Evolutionary conservation across 2,797 vertebrate species (phyloP).

Genomic region (Hippoglossus hippoglossus): DNA sequence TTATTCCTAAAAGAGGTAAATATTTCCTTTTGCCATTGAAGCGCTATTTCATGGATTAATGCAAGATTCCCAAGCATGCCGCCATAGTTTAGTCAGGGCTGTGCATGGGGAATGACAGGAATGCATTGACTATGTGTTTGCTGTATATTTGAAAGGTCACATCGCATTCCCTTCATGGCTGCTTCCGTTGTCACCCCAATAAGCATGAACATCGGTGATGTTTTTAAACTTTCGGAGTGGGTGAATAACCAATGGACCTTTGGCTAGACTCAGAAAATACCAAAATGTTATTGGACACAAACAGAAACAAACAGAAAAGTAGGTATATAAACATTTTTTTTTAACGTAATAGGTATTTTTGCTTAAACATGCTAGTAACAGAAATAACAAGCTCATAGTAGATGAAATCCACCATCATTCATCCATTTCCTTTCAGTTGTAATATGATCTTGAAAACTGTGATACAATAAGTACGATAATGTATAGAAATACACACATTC

Average conservation of each 20-base stretch:
- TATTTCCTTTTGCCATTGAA: constrained; percentile 78
- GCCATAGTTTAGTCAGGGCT: constrained; percentile 53
- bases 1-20: constrained; percentile 69
- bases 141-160: constrained; percentile 62
- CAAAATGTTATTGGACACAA: neutral
- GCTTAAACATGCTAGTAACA: no score
- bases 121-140: constrained; percentile 76
- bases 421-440: no score
- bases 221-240: constrained; percentile 53
- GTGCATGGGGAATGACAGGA: constrained; percentile 72
- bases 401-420: no score
- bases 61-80: constrained; percentile 66
- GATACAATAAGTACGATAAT: no score
- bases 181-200: constrained; percentile 49
- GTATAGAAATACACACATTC: neutral
- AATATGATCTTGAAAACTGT: no score
- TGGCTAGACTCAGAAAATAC: neutral
- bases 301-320: no score
- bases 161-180: constrained; percentile 56
- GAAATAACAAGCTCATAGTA: no score
- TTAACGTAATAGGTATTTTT: neutral
- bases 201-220: constrained; percentile 35
- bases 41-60: constrained; percentile 67
- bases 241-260: neutral
- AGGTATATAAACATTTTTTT: no score